A percentile compares a stretch with the other conserved stretches of the same genome.
Evolutionary conservation across 92 coral and sea anemone species (phyloP).

Genomic region (Paramuricea clavata): DNA sequence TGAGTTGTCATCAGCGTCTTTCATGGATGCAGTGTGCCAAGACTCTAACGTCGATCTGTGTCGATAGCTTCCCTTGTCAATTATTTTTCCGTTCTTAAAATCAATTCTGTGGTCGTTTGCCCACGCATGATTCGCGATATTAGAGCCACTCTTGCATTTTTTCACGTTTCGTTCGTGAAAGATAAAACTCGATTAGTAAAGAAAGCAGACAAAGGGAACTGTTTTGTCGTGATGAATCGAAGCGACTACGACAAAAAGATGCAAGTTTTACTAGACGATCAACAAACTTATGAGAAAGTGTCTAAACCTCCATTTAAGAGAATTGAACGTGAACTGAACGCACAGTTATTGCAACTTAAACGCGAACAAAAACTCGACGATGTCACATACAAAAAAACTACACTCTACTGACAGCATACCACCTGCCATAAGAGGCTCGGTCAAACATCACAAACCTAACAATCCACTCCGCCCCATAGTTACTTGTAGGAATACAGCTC

Average conservation of each 20-base stretch:
- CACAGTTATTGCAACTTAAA: constrained; percentile 38
- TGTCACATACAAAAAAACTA: too few species aligned
- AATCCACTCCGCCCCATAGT: constrained; percentile 62
- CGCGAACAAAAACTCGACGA: too few species aligned
- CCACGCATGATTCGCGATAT: too few species aligned
- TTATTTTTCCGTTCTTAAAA: too few species aligned
- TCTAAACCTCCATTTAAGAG: constrained; percentile 42
- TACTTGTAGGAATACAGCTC: too few species aligned
- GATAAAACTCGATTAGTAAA: constrained; percentile 36
- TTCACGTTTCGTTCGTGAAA: too few species aligned
- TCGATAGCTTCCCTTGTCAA: too few species aligned
- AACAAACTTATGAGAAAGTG: constrained; percentile 34
- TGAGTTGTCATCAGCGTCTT: too few species aligned
- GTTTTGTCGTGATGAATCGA: constrained; percentile 64
- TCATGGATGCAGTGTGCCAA: too few species aligned
- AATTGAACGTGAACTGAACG: constrained; percentile 52
- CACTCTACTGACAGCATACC: constrained; percentile 52
- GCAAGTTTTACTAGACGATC: constrained; percentile 44
- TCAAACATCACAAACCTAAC: constrained; percentile 48
- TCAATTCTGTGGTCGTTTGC: too few species aligned
- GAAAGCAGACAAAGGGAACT: constrained; percentile 65
- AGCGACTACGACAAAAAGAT: constrained; percentile 58
- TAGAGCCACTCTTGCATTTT: too few species aligned
- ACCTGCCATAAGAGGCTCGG: constrained; percentile 52
- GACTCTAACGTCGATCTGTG: too few species aligned